Conservation (phyloP, 2,888 invertebrate species). For the Calliopum simillimum region DNA sequence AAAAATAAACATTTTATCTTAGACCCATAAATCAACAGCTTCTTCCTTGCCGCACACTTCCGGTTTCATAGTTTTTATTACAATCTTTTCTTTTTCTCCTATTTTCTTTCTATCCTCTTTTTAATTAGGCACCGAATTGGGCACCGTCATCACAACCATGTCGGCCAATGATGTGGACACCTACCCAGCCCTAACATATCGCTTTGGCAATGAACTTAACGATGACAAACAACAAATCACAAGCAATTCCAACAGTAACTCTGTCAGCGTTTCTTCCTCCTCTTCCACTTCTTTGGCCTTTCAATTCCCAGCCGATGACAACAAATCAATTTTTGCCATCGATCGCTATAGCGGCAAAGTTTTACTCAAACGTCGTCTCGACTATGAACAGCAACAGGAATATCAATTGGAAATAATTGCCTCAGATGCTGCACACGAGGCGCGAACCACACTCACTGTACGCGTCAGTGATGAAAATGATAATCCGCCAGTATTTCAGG, state of each 20-base stretch:
- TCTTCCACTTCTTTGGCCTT: conserved; percentile 59
- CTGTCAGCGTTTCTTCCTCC: conserved; percentile 8
- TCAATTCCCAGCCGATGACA: conserved; percentile 64
- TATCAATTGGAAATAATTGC: conserved; percentile 85
- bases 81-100: conserved; percentile 16
- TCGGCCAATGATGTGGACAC: conserved; percentile 98
- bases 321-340: conserved; percentile 81
- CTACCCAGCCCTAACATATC: conserved; percentile 89
- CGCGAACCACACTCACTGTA: conserved; percentile 83
- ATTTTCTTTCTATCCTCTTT: neutral
- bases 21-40: neutral
- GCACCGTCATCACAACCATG: conserved; percentile 88
- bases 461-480: conserved; percentile 94
- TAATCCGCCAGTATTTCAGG: conserved; percentile 87
- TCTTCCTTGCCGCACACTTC: conserved; percentile 28
- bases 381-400: conserved; percentile 82
- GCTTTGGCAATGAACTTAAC: conserved; percentile 73
- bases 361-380: conserved; percentile 81
- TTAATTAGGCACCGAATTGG: conserved; percentile 78
- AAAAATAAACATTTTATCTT: no score
- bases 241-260: conserved; percentile 36
- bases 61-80: conserved; percentile 25
- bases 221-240: conserved; percentile 33
- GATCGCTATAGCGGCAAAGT: conserved; percentile 95
- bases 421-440: conserved; percentile 87